phyloP scores from a whole-genome alignment of 2,113 vertebrate genomes.

The Channa argus region DNA sequence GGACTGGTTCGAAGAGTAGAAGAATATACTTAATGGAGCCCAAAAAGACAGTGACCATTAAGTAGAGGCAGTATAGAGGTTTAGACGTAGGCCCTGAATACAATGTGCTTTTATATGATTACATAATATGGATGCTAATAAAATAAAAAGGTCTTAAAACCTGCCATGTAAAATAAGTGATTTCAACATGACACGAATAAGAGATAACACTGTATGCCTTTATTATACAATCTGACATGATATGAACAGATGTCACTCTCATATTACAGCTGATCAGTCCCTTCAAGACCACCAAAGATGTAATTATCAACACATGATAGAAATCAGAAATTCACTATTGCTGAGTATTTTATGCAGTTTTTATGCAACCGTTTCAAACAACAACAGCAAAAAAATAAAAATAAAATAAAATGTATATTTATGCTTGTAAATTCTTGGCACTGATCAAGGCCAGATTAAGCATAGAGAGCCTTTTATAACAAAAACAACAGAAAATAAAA shows the following conservation, averaged over 20 bases:
- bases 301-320: conserved; percentile 25
- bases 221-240: conserved; percentile 53
- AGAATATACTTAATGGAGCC: no score
- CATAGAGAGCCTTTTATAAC: no score
- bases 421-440: conserved; percentile 44
- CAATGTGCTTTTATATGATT: no score
- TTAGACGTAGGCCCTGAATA: no score
- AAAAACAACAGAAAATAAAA: neutral
- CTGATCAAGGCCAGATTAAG: conserved; percentile 30
- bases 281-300: conserved; percentile 20
- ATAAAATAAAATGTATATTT: neutral
- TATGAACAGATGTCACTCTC: conserved; percentile 34
- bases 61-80: no score
- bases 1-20: no score
- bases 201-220: conserved; percentile 32
- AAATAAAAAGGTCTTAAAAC: no score
- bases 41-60: no score
- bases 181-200: neutral
- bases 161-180: no score
- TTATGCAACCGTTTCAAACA: conserved; percentile 10
- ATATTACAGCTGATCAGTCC: conserved; percentile 19
- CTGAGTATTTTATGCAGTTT: neutral
- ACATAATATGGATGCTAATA: no score
- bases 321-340: conserved; percentile 27
- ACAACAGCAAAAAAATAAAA: neutral